These are phyloP conservation scores for Paramormyrops hopkinsi DNA, from an alignment of 2,797 vertebrate genomes.

Conservation along the genomic window DNA sequence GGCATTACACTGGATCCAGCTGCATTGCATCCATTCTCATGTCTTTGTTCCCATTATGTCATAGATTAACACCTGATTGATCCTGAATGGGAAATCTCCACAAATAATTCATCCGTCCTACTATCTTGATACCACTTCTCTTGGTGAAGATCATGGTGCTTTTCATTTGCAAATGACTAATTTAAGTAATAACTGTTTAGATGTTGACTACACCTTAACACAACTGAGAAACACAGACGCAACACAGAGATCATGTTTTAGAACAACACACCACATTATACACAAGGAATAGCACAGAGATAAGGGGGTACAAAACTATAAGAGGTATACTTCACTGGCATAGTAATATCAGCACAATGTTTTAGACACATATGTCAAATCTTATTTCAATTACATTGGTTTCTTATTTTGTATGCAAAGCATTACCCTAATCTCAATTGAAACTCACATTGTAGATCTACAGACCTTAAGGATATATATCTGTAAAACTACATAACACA, in stretches of 20 bases:
- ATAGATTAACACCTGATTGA: not conserved
- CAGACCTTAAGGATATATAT: not conserved
- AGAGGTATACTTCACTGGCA: not conserved
- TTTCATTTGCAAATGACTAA: not conserved
- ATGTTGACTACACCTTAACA: not conserved
- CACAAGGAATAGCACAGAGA: not conserved
- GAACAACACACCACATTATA: not conserved
- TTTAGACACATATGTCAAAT: not conserved
- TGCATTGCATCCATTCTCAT: not conserved
- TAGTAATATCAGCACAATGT: not conserved
- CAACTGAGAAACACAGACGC: not conserved
- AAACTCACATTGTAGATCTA: not conserved
- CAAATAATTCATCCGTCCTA: not conserved
- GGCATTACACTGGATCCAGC: not conserved
- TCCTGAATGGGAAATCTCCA: not conserved
- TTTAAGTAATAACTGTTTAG: not conserved
- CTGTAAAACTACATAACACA: not conserved
- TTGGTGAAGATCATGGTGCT: not conserved
- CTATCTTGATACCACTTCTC: not conserved
- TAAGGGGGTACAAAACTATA: not conserved
- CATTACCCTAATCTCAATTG: not conserved
- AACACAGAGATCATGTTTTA: not conserved
- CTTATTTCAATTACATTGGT: not conserved
- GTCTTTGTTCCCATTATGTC: not conserved
- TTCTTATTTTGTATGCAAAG: not conserved